Percentiles rank a stretch among this genome's conserved stretches.
These are phyloP conservation scores for Erannis defoliaria DNA, from an alignment of 2,888 invertebrate genomes.

Conservation along the genomic window DNA sequence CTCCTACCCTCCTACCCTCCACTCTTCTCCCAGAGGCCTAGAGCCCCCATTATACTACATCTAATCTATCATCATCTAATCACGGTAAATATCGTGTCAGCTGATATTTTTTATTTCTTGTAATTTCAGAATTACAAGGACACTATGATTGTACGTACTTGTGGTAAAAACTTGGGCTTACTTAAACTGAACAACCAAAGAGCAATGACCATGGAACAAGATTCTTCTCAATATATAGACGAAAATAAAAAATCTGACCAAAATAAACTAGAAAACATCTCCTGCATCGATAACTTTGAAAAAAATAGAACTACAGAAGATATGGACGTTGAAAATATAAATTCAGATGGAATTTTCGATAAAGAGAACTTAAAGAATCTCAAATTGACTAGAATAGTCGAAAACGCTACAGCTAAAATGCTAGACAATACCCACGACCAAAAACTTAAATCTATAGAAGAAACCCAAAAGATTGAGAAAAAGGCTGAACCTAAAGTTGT, in stretches of 20 bases:
- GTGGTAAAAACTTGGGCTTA: conserved; percentile 56
- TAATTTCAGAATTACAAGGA: conserved; percentile 26
- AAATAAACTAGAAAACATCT: conserved; percentile 4
- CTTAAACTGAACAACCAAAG: conserved; percentile 55
- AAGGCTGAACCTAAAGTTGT: conserved; percentile 33
- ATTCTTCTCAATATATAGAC: background rate
- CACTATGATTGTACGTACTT: conserved; percentile 55
- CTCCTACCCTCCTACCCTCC: too few species aligned
- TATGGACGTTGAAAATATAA: background rate
- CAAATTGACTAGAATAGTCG: conserved; percentile 3
- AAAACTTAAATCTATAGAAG: background rate
- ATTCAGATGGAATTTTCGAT: too few species aligned
- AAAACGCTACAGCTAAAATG: background rate
- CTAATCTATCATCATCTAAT: too few species aligned
- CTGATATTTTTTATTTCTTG: background rate
- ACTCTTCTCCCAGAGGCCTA: too few species aligned
- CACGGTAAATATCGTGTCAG: background rate
- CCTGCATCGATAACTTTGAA: background rate
- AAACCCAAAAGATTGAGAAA: conserved; percentile 1
- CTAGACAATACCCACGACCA: too few species aligned
- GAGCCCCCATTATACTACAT: too few species aligned
- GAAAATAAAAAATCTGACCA: conserved; percentile 6
- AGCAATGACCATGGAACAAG: conserved; percentile 29
- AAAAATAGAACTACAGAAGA: background rate
- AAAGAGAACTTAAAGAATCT: background rate